Conservation (phyloP, 2,113 vertebrate species). For the Calcarius ornatus region DNA sequence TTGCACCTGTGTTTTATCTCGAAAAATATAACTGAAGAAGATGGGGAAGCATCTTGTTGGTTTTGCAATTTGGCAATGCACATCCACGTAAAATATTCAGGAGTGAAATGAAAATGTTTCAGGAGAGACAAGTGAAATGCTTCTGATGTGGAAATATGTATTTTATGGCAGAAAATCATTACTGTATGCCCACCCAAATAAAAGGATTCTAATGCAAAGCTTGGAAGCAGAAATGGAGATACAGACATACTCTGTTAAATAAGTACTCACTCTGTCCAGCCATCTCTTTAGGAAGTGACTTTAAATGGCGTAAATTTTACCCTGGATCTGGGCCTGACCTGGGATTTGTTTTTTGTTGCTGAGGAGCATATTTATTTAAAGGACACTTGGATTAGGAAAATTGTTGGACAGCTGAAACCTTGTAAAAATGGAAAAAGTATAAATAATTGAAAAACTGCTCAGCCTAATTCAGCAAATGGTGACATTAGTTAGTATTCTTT, state of each 20-base stretch:
- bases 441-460: conserved; percentile 32
- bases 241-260: background rate
- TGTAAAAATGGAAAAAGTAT: conserved; percentile 38
- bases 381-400: background rate
- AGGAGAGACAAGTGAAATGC: background rate
- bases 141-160: background rate
- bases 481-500: conserved; percentile 3
- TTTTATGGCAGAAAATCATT: background rate
- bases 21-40: background rate
- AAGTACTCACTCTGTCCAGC: background rate
- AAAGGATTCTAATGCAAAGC: background rate
- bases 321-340: background rate
- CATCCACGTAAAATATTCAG: background rate
- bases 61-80: background rate
- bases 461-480: conserved; percentile 21
- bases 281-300: background rate
- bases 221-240: background rate
- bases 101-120: background rate
- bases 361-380: conserved; percentile 10
- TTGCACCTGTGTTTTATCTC: background rate
- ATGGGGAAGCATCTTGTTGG: background rate
- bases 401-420: background rate
- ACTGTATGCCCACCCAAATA: background rate
- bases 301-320: background rate
- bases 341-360: background rate